These are phyloP conservation scores for Heterotilapia buettikoferi DNA, from an alignment of 2,113 vertebrate genomes.

Conservation along the genomic window DNA sequence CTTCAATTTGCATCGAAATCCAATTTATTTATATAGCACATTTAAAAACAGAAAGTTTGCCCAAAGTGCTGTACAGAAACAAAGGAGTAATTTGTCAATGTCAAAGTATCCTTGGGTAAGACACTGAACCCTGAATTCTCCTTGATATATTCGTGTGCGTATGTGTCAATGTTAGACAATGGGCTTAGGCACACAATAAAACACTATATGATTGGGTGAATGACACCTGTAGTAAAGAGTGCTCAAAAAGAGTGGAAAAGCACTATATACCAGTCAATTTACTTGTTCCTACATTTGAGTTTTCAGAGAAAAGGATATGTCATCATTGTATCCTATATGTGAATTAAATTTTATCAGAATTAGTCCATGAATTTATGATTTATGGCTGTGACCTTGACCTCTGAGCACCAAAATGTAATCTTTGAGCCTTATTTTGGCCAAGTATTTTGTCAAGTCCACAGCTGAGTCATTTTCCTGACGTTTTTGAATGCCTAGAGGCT, in stretches of 20 bases:
- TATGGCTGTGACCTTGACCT: neutral
- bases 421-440: neutral
- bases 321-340: neutral
- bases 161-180: neutral
- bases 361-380: neutral
- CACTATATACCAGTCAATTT: neutral
- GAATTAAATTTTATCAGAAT: accelerated
- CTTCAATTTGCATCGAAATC: neutral
- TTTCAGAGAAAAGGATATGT: accelerated
- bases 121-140: neutral
- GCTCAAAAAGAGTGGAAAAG: neutral
- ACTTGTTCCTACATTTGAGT: neutral
- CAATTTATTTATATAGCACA: neutral
- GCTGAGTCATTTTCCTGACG: neutral
- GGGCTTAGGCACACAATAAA: neutral
- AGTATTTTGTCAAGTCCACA: neutral
- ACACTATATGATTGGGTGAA: neutral
- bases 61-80: neutral
- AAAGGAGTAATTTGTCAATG: neutral
- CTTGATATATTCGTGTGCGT: neutral
- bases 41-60: neutral
- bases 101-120: neutral
- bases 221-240: neutral
- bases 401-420: neutral
- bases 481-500: neutral